A percentile compares a stretch with the other conserved stretches of the same genome.
Conservation (phyloP, 2,113 vertebrate species). For the Narcine bancroftii region DNA sequence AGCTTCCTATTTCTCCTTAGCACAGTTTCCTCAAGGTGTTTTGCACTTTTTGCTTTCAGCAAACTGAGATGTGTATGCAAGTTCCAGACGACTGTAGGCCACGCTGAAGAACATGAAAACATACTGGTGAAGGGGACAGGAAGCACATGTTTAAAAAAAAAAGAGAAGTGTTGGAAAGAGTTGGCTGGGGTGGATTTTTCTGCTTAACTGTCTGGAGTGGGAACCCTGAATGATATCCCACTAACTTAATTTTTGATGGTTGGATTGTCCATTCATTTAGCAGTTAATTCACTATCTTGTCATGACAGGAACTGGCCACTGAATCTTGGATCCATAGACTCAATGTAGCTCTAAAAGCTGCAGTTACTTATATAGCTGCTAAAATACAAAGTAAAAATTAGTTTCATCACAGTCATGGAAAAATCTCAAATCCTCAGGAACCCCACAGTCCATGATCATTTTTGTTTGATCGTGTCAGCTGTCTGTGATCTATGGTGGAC, state of each 20-base stretch:
- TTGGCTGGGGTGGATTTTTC: conserved; percentile 43
- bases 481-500: not conserved
- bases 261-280: no score
- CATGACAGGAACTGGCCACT: not conserved
- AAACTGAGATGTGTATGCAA: not conserved
- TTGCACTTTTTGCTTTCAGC: not conserved
- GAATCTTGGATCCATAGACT: not conserved
- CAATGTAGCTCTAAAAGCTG: not conserved
- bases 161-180: conserved; percentile 43
- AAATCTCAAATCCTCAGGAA: not conserved
- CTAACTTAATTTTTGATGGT: no score
- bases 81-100: not conserved
- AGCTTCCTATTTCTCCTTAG: not conserved
- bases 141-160: not conserved
- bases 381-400: not conserved
- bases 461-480: not conserved
- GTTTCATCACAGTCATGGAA: not conserved
- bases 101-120: not conserved
- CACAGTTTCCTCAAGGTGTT: not conserved
- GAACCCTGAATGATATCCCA: conserved; percentile 41
- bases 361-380: no score
- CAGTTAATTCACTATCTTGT: not conserved
- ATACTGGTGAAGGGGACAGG: not conserved
- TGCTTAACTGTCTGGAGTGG: conserved; percentile 48
- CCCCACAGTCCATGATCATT: not conserved